Evolutionary conservation across 1,140 invertebrate species (phyloP), one percentile per base, ranked within the genome.

Genomic region (Aphidius gifuensis): DNA sequence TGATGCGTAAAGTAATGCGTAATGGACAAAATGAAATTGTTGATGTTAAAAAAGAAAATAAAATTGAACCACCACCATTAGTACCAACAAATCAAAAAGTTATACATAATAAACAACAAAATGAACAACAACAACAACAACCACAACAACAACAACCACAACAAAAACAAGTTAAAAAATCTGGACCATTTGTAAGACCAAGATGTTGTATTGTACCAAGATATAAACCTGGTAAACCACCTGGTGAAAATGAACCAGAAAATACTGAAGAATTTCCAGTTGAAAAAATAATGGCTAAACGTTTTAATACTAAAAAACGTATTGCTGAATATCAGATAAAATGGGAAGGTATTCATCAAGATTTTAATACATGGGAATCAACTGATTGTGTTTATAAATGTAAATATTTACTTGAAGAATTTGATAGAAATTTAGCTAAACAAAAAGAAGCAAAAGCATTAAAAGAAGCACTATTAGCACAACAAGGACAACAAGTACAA

Each of bases 291-390:
- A 82, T 92, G 43, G 89, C 89, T 8, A 91, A 92, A 74, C 82
- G 91, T 11, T 91, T 87, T 71, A 92, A 92, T 80, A 87, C 88
- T 5, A 85, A 89, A 49, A 88, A 87, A 60, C 89, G 87, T 72
- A 86, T 86, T 60, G 87, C 88, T 66, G 91, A 92, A 78, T 92
- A 92, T 78, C 78, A 92, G 68, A 82, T 92, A 9, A 92, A 92
- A 76, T 92, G 91, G 91, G 89, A 92, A 74, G 87, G 89, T 62
- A 89, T 87, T 70, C 80, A 85, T 38, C 85, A 86, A 70, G 87
- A 90, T 62, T 84, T 87, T 60, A 91, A 90, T 74, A 91, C 90
- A 9, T 93, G 91, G 91, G 91, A 93, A 72, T 87, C 90, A 4
- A 83, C 85, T 21, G 84, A 87, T 49, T 87, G 89, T 70, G 84